A percentile compares a stretch with the other conserved stretches of the same genome.
Conservation (phyloP, 2,113 vertebrate genomes). For the Ammodytes dubius region DNA sequence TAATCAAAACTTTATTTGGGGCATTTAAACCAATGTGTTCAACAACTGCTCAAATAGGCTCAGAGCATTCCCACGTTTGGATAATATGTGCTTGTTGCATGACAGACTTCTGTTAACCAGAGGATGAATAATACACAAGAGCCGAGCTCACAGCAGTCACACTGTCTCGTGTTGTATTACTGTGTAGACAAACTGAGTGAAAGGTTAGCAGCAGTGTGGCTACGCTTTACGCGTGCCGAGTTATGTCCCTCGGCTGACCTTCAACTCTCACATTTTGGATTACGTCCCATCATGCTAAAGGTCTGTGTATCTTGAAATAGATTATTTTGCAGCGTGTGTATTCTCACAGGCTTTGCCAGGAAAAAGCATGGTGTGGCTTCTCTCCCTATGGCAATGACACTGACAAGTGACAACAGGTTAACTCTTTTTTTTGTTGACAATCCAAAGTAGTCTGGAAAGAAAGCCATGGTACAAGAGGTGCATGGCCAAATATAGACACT, state of each 20-base stretch:
- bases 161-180: neutral
- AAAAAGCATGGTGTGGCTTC: neutral
- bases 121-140: neutral
- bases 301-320: neutral
- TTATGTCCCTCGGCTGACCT: slow-evolving; percentile 62
- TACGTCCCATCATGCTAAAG: neutral
- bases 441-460: neutral
- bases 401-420: neutral
- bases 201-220: slow-evolving; percentile 54
- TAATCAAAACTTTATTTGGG: neutral
- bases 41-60: neutral
- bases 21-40: neutral
- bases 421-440: neutral
- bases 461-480: neutral
- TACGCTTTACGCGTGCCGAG: neutral
- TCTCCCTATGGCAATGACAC: neutral
- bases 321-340: neutral
- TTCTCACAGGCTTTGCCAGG: neutral
- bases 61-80: neutral
- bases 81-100: neutral
- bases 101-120: neutral
- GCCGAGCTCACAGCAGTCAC: slow-evolving; percentile 35
- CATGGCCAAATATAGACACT: slow-evolving; percentile 47
- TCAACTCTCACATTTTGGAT: slow-evolving; percentile 6
- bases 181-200: slow-evolving; percentile 67